Evolutionary conservation across 1,140 invertebrate species (phyloP).

Genomic region (Halictus rubicundus): DNA sequence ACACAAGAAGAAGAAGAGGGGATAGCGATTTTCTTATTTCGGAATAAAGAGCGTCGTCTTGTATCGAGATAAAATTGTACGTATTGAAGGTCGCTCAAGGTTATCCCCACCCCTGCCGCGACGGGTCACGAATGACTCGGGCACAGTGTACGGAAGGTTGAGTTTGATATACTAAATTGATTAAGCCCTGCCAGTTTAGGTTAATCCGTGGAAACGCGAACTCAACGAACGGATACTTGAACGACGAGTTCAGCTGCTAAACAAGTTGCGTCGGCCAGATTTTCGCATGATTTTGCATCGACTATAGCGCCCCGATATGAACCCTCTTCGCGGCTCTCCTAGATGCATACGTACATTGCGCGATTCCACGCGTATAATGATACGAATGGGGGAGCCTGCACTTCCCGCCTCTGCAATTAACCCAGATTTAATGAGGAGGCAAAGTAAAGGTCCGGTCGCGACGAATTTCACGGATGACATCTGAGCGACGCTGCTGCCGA

Average conservation of each 20-base stretch:
- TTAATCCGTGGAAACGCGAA: not conserved
- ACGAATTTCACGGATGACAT: conserved; percentile 6
- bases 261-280: not conserved
- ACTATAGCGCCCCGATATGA: not conserved
- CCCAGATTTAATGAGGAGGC: conserved; percentile 29
- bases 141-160: too few relatives aligned
- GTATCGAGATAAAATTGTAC: too few relatives aligned
- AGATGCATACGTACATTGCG: not conserved
- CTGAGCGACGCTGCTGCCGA: not conserved
- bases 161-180: too few relatives aligned
- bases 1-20: too few relatives aligned
- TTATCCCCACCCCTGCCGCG: too few relatives aligned
- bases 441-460: conserved; percentile 6
- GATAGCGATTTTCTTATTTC: too few relatives aligned
- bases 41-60: too few relatives aligned
- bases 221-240: not conserved
- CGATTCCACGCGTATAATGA: not conserved
- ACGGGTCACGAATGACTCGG: too few relatives aligned
- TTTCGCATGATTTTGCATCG: not conserved
- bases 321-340: not conserved
- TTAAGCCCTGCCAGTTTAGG: too few relatives aligned
- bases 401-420: conserved; percentile 36
- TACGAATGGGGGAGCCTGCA: conserved; percentile 5
- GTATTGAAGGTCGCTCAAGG: too few relatives aligned
- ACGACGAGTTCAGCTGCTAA: not conserved